Conservation (phyloP, 2,113 vertebrate species). For the Phrynocephalus versicolor region DNA sequence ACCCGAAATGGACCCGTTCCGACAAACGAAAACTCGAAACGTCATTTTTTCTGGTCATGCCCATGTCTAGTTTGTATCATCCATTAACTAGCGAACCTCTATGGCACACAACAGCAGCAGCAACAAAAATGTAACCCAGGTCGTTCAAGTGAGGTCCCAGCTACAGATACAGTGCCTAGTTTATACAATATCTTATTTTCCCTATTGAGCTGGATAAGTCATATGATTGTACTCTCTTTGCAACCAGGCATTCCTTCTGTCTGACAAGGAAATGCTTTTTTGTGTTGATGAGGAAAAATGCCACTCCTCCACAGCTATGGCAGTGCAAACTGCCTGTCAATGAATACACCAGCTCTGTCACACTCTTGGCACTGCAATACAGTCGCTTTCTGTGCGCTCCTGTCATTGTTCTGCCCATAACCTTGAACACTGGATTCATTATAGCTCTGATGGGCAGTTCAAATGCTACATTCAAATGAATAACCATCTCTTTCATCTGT, state of each 20-base stretch:
- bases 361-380: not conserved
- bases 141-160: not conserved
- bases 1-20: too few relatives aligned
- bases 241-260: not conserved
- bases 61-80: not conserved
- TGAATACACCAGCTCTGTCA: not conserved
- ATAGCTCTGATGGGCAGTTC: not conserved
- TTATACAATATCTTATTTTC: not conserved
- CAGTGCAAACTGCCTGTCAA: too few relatives aligned
- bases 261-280: not conserved
- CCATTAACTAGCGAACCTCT: not conserved
- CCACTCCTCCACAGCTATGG: not conserved
- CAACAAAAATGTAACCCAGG: not conserved
- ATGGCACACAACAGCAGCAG: too few relatives aligned
- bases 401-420: not conserved
- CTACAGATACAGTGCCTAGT: not conserved
- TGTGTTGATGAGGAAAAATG: not conserved
- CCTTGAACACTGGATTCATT: not conserved
- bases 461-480: not conserved
- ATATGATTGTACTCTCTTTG: not conserved
- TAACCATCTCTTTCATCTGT: not conserved
- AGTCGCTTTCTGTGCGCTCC: too few relatives aligned
- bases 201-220: not conserved
- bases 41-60: too few relatives aligned
- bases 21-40: too few relatives aligned